Evolutionary conservation across 2,888 invertebrate species (phyloP).

Genomic region (Tachina lurida): DNA sequence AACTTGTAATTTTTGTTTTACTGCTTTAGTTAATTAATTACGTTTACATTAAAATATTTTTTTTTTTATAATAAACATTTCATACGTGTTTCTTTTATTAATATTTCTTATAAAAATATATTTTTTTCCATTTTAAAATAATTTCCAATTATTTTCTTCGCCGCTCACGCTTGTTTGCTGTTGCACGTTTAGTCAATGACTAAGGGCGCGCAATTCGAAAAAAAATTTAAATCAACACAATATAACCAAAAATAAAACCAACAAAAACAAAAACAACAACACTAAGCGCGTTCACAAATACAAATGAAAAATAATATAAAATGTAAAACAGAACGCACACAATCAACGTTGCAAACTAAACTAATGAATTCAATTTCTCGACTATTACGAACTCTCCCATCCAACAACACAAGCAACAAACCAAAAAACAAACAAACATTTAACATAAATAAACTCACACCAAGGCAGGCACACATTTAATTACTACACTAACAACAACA

Average conservation of each 20-base stretch:
- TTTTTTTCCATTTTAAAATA: constrained; percentile 33
- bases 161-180: constrained; percentile 70
- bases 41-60: too few relatives aligned
- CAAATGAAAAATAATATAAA: constrained; percentile 68
- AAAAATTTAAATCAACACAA: constrained; percentile 79
- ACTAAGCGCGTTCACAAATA: constrained; percentile 64
- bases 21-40: neutral
- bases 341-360: constrained; percentile 73
- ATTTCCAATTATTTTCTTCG: constrained; percentile 41
- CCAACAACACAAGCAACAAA: constrained; percentile 64
- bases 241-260: constrained; percentile 67
- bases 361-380: constrained; percentile 81
- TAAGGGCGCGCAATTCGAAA: constrained; percentile 82
- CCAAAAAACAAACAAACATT: constrained; percentile 60
- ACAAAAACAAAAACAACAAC: constrained; percentile 36
- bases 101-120: constrained; percentile 3
- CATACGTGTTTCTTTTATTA: neutral
- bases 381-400: constrained; percentile 53
- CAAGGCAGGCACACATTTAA: constrained; percentile 72
- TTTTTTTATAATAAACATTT: neutral
- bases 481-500: constrained; percentile 43
- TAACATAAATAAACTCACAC: constrained; percentile 70
- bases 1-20: constrained; percentile 25
- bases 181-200: constrained; percentile 81
- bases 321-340: constrained; percentile 49